A percentile compares a stretch with the other conserved stretches of the same genome.
Evolutionary conservation across 2,888 invertebrate species (phyloP).

Genomic region (Criorhina ranunculi): DNA sequence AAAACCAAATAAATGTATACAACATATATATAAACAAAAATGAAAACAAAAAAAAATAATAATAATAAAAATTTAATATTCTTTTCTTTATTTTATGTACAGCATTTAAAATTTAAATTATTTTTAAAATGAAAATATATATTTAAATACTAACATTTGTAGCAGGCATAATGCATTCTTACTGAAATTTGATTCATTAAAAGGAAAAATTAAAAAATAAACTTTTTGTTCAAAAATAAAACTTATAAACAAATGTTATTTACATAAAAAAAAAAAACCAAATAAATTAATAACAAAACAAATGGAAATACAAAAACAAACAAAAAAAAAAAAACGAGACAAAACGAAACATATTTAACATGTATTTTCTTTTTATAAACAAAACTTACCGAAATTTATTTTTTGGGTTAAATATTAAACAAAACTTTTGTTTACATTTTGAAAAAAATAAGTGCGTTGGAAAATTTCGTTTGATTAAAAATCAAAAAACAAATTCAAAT

Average conservation of each 20-base stretch:
- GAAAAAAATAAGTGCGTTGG: slow-evolving; percentile 66
- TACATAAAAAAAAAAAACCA: slow-evolving; percentile 51
- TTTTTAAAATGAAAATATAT: slow-evolving; percentile 79
- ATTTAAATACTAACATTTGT: slow-evolving; percentile 72
- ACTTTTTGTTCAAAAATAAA: slow-evolving; percentile 10
- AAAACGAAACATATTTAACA: slow-evolving; percentile 60
- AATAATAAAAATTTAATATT: background rate
- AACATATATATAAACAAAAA: slow-evolving; percentile 68
- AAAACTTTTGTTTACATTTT: slow-evolving; percentile 66
- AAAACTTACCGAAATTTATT: slow-evolving; percentile 74
- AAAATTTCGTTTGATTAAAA: slow-evolving; percentile 45
- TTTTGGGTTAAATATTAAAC: slow-evolving; percentile 54
- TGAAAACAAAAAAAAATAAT: slow-evolving; percentile 40
- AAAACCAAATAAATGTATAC: slow-evolving; percentile 70
- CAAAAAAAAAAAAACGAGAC: too few species aligned
- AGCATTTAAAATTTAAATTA: slow-evolving; percentile 61
- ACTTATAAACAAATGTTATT: slow-evolving; percentile 59
- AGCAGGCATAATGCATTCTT: slow-evolving; percentile 76
- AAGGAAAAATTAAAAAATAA: slow-evolving; percentile 51
- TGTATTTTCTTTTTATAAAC: slow-evolving; percentile 52
- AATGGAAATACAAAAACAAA: slow-evolving; percentile 31
- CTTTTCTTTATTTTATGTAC: slow-evolving; percentile 62
- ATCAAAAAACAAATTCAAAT: slow-evolving; percentile 23
- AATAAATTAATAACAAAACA: slow-evolving; percentile 21
- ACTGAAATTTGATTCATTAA: slow-evolving; percentile 68